A percentile compares a stretch with the other conserved stretches of the same genome.
Conservation (phyloP, 2,888 invertebrate genomes). For the Calliopum simillimum region DNA sequence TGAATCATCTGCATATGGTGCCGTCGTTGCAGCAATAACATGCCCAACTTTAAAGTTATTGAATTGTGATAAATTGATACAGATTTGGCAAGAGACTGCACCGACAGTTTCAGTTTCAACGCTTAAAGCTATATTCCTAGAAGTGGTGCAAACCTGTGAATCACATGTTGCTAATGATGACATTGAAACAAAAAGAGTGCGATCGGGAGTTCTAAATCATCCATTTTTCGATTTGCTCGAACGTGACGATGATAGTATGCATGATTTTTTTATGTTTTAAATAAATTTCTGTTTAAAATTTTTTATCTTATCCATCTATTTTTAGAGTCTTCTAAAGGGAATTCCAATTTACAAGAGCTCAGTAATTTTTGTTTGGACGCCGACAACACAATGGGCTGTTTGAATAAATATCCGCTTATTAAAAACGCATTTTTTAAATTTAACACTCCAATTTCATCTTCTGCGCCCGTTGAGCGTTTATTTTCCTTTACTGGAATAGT, state of each 20-base stretch:
- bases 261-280: too few relatives aligned
- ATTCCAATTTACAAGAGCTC: not conserved
- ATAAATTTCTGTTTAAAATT: too few relatives aligned
- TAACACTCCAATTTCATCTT: slow-evolving; percentile 35
- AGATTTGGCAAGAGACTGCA: not conserved
- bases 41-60: slow-evolving; percentile 35
- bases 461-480: slow-evolving; percentile 34
- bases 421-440: slow-evolving; percentile 32
- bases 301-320: too few relatives aligned
- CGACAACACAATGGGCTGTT: not conserved
- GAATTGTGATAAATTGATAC: not conserved
- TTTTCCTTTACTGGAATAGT: slow-evolving; percentile 19
- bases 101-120: too few relatives aligned
- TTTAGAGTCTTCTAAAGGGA: not conserved
- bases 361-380: not conserved
- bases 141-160: too few relatives aligned
- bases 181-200: too few relatives aligned
- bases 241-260: too few relatives aligned
- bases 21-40: slow-evolving; percentile 38
- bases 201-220: too few relatives aligned
- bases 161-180: too few relatives aligned
- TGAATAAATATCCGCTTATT: slow-evolving; percentile 20
- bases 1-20: slow-evolving; percentile 32
- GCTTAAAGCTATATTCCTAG: too few relatives aligned
- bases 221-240: too few relatives aligned